Evolutionary conservation across 2,113 vertebrate species (phyloP).

Genomic region (Castor canadensis): DNA sequence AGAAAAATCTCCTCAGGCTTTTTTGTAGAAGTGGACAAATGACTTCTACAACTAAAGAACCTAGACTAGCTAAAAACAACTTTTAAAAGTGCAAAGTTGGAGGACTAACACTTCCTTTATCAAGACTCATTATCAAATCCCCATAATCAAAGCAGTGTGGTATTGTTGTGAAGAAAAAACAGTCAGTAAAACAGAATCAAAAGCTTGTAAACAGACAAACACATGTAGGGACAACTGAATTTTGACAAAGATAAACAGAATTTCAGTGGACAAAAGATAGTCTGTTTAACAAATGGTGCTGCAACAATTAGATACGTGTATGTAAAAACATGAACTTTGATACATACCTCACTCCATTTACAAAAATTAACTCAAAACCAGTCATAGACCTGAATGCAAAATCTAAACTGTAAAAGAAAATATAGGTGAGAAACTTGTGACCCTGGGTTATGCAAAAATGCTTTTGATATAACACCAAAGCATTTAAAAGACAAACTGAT

Average conservation of each 20-base stretch:
- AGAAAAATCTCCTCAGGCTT: background rate
- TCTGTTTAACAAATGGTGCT: background rate
- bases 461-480: background rate
- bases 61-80: background rate
- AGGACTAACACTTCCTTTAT: background rate
- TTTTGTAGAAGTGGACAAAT: background rate
- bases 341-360: background rate
- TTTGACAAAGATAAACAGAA: background rate
- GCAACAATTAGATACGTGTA: background rate
- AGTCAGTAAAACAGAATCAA: background rate
- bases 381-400: background rate
- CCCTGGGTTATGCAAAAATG: background rate
- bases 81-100: background rate
- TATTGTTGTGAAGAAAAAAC: background rate
- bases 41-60: slow-evolving; percentile 18
- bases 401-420: background rate
- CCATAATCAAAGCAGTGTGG: background rate
- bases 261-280: background rate
- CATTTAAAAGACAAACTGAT: background rate
- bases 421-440: background rate
- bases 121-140: background rate
- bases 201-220: background rate
- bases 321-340: background rate
- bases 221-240: background rate
- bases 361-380: slow-evolving; percentile 35